Evolutionary conservation across 2,113 vertebrate species (phyloP), one percentile per base, ranked within the genome.

Genomic region (Heterochromis multidens): DNA sequence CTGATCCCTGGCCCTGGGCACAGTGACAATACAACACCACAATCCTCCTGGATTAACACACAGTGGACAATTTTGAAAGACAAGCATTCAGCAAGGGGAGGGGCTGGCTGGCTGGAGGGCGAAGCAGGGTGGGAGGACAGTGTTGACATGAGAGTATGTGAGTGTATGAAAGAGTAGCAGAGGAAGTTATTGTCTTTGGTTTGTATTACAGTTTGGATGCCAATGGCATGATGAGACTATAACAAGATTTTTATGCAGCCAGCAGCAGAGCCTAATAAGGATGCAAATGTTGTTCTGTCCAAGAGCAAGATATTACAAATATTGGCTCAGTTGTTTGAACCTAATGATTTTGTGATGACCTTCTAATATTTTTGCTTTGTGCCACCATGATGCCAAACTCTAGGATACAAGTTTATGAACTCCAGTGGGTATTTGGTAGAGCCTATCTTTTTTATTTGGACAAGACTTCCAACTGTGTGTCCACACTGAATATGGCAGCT

Each of bases 41-140:
- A 93, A 94, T 93, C 83, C 89, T 86, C 21, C 46, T 37, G 90
- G 95, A 95, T 95, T 93, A 95, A 91, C 86, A 40, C 56, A 78
- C 43, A 88, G 29, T 83, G 84, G 67, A 25, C 7, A 7, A 59
- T 90, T 91, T 65, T 91, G 90, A 93, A 88, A 93, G 90, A 85
- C 77, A 74, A 92, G 89, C 92, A 87, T 86, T 89, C 72, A 77
- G 46, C 5, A 3, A 60, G 8, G 16, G 67, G 77, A 7, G 33
- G 54, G 67, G 12, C 19, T 31, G 83, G 62, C 62, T 19, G 27
- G 74, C 25, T 49, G 9, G 61, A 58, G 79, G 25, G 63, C 14
- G 65, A 23, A 43, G 70, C 2, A 21, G 70, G 56, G 65, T 13
- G 49, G 79, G 57, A 31, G 33, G 86, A 56, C 27, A 9, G 78